A percentile compares a stretch with the other conserved stretches of the same genome.
These are phyloP conservation scores for Tachina lurida DNA, from an alignment of 2,888 invertebrate genomes.

Conservation along the genomic window DNA sequence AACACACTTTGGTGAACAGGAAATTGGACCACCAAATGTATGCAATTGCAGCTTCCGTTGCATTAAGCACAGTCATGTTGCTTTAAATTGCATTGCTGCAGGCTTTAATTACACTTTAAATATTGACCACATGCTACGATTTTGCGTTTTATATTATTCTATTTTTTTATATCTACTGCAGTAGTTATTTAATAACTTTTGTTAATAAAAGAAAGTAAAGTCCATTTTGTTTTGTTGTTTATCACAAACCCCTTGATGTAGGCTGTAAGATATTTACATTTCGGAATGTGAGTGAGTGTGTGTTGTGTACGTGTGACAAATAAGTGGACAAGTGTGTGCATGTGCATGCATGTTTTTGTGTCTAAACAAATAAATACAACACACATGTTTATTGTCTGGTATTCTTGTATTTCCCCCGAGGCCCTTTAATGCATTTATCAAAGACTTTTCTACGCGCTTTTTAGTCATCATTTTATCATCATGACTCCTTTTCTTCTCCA, in stretches of 20 bases:
- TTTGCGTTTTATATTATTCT: constrained; percentile 69
- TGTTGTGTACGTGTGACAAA: constrained; percentile 13
- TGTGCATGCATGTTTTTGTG: constrained; percentile 22
- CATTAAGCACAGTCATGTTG: constrained; percentile 49
- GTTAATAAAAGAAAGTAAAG: constrained; percentile 22
- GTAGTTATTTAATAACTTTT: constrained; percentile 67
- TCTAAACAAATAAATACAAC: constrained; percentile 70
- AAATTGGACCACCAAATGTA: constrained; percentile 63
- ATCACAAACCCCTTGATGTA: constrained; percentile 46
- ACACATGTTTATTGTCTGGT: constrained; percentile 71
- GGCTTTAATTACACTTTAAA: constrained; percentile 83
- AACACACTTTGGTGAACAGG: constrained; percentile 64
- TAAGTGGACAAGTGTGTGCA: constrained; percentile 64
- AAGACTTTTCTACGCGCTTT: constrained; percentile 61
- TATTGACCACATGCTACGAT: constrained; percentile 83
- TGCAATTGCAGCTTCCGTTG: constrained; percentile 72
- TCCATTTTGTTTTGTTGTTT: constrained; percentile 31
- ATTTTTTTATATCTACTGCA: neutral
- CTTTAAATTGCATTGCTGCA: constrained; percentile 73
- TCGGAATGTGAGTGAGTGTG: neutral
- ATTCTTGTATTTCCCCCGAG: constrained; percentile 65
- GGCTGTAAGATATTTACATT: constrained; percentile 48
- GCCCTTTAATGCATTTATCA: constrained; percentile 71
- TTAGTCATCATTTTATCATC: constrained; percentile 49
- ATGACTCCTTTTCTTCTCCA: neutral